Evolutionary conservation across 1,140 invertebrate genomes (phyloP), one percentile per base, ranked within the genome.

Genomic region (Apis mellifera): DNA sequence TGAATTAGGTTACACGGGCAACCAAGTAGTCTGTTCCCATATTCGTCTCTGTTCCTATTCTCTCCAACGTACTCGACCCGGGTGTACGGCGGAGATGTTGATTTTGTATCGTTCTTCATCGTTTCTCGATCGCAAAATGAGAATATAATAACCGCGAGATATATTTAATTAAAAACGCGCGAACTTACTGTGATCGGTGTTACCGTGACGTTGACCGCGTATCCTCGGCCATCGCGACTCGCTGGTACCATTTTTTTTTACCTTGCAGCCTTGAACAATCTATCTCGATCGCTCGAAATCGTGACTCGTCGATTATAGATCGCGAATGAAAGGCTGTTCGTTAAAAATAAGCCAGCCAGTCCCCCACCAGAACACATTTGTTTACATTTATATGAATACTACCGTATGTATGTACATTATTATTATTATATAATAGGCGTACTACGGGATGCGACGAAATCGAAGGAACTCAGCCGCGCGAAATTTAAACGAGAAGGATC

Each of bases 1-100:
- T 93, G 93, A 94, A 92, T 90, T 93, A 94, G 92, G 89, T 91
- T 93, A 92, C 86, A 90, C 85, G 90, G 89, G 83, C 87, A 89
- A 91, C 85, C 84, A 78, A 81, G 84, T 90, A 90, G 87, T 91
- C 79, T 90, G 86, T 93, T 87, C 90, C 89, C 89, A 89, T 91
- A 90, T 91, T 91, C 84, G 84, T 92, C 90, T 92, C 84, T 90
- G 90, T 90, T 92, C 90, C 89, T 90, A 91, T 85, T 90, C 85
- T 84, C 68, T 84, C 68, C 75, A 74, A 78, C 59, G 79, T 65
- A 5, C 52, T 59, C 55, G 62, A 42, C 15, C 26, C 21, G 21
- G 66, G 21, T 62, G 23, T 32, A 62, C 76, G n/a, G 15, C 71
- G 69, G 21, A 32, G 52, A 23, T 12, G 23, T 68, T 76, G 72